Evolutionary conservation across 2,797 vertebrate genomes (phyloP), one percentile per base, ranked within the genome.

Genomic region (Melanotaenia maccullochi): DNA sequence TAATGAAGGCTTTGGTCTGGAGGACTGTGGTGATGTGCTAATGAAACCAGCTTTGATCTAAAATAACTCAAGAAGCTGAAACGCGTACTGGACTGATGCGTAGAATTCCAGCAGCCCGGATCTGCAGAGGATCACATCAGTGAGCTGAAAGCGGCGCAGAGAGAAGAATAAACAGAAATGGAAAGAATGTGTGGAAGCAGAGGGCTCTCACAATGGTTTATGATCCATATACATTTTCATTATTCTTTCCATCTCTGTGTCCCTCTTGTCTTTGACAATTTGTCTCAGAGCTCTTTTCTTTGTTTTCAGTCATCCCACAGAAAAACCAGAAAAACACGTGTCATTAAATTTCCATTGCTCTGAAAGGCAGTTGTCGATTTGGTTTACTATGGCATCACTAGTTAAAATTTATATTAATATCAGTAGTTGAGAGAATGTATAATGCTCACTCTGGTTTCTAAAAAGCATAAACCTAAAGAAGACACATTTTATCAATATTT

Each of bases 1-100:
- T 84, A 87, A 87, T 83, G 72, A 89, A 79, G 64, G 75, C 78
- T 75, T 72, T 80, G 74, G 84, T 85, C 59, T 66, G 47, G 80
- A 88, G 61, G 81, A 70, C 73, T 73, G 81, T 86, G 86, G 84
- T 82, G 82, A 88, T 91, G 81, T 89, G 86, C 87, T 88, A 89
- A 92, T 92, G 87, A 85, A 87, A 85, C 56, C 18, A 51, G 79
- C 87, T 91, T 91, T 93, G 87, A 93, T 92, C 85, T 85, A 75
- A 87, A 91, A 88, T 79, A 82, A 90, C 59, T 79, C 72, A 60
- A 77, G 82, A 83, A 75, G 76, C 55, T 49, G 38, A 81, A 65
- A 55, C 25, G 30, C 70, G 28, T 78, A 71, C 65, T 49, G 76
- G 74, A 79, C 79, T 58, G 70, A 76, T 57, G 74, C 49, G 8